Evolutionary conservation across 2,113 vertebrate species (phyloP).

Genomic region (Telmatochromis sp.): DNA sequence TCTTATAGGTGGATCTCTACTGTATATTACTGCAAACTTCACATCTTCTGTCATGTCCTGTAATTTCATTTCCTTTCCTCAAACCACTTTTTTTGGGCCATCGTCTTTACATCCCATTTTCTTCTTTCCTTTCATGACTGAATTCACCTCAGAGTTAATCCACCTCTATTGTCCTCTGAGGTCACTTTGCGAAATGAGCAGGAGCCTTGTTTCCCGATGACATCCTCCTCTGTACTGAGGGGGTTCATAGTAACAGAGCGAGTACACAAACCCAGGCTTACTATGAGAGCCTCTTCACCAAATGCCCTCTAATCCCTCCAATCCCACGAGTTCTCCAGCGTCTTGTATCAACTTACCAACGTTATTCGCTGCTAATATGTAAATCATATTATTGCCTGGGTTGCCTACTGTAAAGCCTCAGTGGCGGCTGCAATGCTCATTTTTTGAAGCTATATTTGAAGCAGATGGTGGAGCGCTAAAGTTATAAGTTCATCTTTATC

Average conservation of each 20-base stretch:
- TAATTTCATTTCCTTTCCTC: background rate
- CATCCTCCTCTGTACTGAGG: background rate
- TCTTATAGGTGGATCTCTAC: background rate
- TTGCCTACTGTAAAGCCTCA: background rate
- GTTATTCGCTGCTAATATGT: background rate
- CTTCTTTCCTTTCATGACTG: background rate
- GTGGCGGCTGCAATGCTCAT: accelerated
- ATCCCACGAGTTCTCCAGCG: background rate
- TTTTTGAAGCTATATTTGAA: background rate
- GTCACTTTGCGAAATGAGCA: slow-evolving; percentile 30
- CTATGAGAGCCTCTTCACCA: background rate
- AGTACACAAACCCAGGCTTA: slow-evolving; percentile 7
- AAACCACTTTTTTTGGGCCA: background rate
- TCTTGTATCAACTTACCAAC: background rate
- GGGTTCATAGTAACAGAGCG: background rate
- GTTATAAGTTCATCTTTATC: background rate
- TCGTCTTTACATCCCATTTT: background rate
- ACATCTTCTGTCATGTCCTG: background rate
- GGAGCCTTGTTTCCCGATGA: background rate
- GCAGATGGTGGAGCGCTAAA: background rate
- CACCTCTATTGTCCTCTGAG: slow-evolving; percentile 1
- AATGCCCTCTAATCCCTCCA: background rate
- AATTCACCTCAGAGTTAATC: slow-evolving; percentile 32
- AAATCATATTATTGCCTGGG: background rate
- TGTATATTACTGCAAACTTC: background rate